Percentiles rank a stretch among this genome's conserved stretches.
These are phyloP conservation scores for Drosophila diplacantha DNA, from an alignment of 2,888 invertebrate species.

Conservation along the genomic window DNA sequence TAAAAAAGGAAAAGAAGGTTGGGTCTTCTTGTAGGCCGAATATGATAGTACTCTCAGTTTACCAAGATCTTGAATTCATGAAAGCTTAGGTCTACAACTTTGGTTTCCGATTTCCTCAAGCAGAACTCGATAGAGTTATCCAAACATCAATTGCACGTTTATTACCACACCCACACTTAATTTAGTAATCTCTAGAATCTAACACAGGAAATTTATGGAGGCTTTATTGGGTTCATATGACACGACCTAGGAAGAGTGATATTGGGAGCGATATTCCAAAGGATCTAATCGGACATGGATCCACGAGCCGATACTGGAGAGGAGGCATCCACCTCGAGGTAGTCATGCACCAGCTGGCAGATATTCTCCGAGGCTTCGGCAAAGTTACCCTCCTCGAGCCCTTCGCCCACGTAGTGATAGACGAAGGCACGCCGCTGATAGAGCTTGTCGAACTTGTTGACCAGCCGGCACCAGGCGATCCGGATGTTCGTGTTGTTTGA, in stretches of 20 bases:
- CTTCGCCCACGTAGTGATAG: constrained; percentile 90
- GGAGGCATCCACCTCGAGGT: constrained; percentile 81
- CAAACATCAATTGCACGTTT: constrained; percentile 30
- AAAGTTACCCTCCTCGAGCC: constrained; percentile 84
- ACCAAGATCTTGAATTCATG: background rate
- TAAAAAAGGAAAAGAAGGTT: background rate
- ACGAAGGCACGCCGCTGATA: constrained; percentile 91
- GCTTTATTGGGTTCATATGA: background rate
- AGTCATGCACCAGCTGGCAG: constrained; percentile 82
- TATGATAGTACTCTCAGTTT: constrained; percentile 2
- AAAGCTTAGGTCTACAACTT: no score
- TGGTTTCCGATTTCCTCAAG: background rate
- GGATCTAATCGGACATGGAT: constrained; percentile 22
- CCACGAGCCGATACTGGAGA: constrained; percentile 33
- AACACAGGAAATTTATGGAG: constrained; percentile 9
- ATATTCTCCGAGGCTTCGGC: constrained; percentile 82
- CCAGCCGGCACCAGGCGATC: constrained; percentile 87
- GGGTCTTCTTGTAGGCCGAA: background rate
- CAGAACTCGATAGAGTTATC: constrained; percentile 44
- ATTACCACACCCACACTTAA: constrained; percentile 33
- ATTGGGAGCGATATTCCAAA: background rate
- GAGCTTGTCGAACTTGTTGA: constrained; percentile 89
- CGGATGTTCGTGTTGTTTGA: constrained; percentile 90
- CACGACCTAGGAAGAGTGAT: background rate
- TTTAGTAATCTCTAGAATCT: constrained; percentile 3